Evolutionary conservation across 1,140 invertebrate species (phyloP), one percentile per base, ranked within the genome.

Genomic region (Drosophila littoralis): DNA sequence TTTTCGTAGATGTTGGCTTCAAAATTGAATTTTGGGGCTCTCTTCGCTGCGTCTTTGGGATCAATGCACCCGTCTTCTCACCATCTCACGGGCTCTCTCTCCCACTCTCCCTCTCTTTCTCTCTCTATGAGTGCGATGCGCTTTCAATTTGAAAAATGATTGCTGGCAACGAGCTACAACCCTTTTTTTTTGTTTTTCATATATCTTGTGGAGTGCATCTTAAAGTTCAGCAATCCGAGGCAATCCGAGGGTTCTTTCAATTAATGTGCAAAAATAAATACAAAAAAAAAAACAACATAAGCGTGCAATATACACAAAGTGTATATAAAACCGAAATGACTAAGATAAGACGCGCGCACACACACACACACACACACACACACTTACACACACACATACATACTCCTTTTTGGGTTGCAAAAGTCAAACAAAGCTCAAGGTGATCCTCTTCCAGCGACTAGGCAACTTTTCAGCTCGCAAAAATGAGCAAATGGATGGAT

Each of bases 21-120:
- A 58, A 52, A 66, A 66, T 50, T 58, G 1, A 67, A 54, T 58
- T 75, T 63, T 72, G 57, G 32, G 48, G 52, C 9, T 71, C 48
- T 59, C 46, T 52, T 38, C 22, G 40, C 52, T 76, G 45, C 42
- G 45, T 15, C 32, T 66, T 61, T 75, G 78, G 78, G 78, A 78
- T 78, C 78, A 81, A 81, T 81, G 78, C 76, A 81, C 78, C 51
- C 63, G 15, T n/a, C 40, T 43, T 54, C 55, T 36, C 51, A 35
- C 1, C 6, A 36, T 51, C 58, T 46, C 22, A 45, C 12, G 17
- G 9, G 6, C 46, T 10, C 46, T 40, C 7, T 52, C 65, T 3
- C 42, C 51, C 65, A 43, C 58, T 15, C 35, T 28, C n/a, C 10
- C n/a, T 12, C n/a, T 36, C 64, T 17, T 28, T 45, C 8, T 36